These are phyloP conservation scores for Stigmatopora nigra DNA, from an alignment of 2,113 vertebrate species.

Conservation along the genomic window DNA sequence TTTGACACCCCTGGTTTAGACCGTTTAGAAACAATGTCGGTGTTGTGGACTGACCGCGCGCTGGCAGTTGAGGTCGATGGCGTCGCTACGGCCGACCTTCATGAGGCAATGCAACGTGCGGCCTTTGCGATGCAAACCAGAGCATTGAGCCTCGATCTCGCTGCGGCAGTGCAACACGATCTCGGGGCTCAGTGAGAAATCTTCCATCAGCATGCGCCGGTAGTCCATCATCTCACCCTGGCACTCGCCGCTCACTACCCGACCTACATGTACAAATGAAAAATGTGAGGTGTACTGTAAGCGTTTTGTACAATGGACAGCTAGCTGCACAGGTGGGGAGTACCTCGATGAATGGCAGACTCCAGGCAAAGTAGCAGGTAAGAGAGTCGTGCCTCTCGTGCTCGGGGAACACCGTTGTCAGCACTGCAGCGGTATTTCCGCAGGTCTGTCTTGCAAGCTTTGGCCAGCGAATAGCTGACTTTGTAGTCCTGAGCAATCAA, in stretches of 20 bases:
- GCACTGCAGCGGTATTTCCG: constrained; percentile 86
- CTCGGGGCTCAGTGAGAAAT: constrained; percentile 90
- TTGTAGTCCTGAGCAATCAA: constrained; percentile 95
- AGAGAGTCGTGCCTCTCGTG: constrained; percentile 85
- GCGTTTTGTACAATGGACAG: background rate
- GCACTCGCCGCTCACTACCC: constrained; percentile 87
- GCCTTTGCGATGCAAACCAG: constrained; percentile 87
- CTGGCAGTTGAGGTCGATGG: constrained; percentile 80
- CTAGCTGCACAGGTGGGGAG: background rate
- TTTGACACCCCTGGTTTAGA: no score
- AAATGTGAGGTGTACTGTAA: no score
- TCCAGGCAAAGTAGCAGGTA: constrained; percentile 92
- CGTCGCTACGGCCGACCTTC: constrained; percentile 81
- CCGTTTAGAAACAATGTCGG: no score
- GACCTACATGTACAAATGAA: constrained; percentile 63
- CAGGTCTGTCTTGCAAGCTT: constrained; percentile 88
- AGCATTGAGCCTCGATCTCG: constrained; percentile 90
- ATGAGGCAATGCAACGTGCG: constrained; percentile 94
- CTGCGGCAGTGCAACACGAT: constrained; percentile 89
- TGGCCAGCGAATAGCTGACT: constrained; percentile 92
- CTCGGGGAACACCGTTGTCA: constrained; percentile 84
- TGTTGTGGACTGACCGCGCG: constrained; percentile 75
- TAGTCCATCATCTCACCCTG: constrained; percentile 97
- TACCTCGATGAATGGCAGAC: constrained; percentile 88
- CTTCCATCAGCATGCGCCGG: constrained; percentile 93